These are phyloP conservation scores for Drosophila tsacasi DNA, from an alignment of 1,140 invertebrate genomes.

Conservation along the genomic window DNA sequence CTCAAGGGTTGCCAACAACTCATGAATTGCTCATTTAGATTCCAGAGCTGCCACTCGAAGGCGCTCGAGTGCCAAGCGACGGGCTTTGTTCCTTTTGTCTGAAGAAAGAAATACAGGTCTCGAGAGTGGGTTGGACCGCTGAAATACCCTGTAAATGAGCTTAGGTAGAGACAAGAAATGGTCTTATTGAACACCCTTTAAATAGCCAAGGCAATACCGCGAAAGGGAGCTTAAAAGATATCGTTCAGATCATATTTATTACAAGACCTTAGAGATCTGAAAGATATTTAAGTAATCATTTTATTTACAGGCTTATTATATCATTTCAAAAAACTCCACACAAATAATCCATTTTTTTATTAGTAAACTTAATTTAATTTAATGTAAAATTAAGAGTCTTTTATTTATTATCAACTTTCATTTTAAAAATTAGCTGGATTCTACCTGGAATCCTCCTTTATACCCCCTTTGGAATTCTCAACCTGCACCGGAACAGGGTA, in stretches of 20 bases:
- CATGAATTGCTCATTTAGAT: conserved; percentile 83
- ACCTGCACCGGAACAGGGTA: conserved; percentile 9
- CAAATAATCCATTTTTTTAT: too few relatives aligned
- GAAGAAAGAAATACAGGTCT: conserved; percentile 7
- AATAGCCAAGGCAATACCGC: too few relatives aligned
- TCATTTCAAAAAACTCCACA: too few relatives aligned
- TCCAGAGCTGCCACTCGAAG: conserved; percentile 71
- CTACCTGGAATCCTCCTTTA: neutral
- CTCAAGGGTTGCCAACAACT: conserved; percentile 77
- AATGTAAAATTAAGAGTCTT: too few relatives aligned
- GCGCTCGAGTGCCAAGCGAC: conserved; percentile 60
- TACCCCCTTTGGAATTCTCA: neutral
- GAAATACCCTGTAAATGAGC: conserved; percentile 14
- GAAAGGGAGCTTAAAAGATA: too few relatives aligned
- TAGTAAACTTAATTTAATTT: too few relatives aligned
- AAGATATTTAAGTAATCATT: neutral
- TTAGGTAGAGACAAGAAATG: too few relatives aligned
- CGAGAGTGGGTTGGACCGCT: neutral
- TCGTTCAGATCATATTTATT: neutral
- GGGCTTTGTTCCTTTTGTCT: conserved; percentile 33
- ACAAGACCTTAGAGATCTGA: neutral
- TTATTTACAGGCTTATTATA: too few relatives aligned
- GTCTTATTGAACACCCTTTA: too few relatives aligned
- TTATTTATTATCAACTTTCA: too few relatives aligned
- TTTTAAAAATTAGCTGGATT: too few relatives aligned